Evolutionary conservation across 2,113 vertebrate genomes (phyloP).

Genomic region (Carettochelys insculpta): DNA sequence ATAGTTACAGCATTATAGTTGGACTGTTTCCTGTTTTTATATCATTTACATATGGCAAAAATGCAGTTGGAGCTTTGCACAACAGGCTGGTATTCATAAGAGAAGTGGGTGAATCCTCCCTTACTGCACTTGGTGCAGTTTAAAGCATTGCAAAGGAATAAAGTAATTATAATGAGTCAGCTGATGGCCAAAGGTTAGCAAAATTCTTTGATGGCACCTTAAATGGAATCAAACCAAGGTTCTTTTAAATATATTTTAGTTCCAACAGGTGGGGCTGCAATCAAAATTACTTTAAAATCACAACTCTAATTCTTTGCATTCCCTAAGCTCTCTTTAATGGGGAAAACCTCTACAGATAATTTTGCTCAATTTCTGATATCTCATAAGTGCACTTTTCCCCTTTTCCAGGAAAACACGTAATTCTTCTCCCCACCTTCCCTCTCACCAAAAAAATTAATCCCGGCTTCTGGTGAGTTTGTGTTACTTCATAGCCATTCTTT

Average conservation of each 20-base stretch:
- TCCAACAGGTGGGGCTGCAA: background rate
- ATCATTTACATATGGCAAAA: background rate
- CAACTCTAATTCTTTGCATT: accelerated
- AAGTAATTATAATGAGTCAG: background rate
- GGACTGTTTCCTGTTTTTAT: background rate
- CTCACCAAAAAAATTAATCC: background rate
- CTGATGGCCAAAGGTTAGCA: background rate
- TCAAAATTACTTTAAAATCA: background rate
- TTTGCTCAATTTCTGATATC: background rate
- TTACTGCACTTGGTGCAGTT: background rate
- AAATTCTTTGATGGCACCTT: background rate
- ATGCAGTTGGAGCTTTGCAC: background rate
- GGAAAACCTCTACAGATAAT: background rate
- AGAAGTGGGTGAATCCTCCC: background rate
- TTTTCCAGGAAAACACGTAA: background rate
- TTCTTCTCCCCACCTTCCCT: background rate
- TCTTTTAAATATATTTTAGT: background rate
- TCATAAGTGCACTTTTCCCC: accelerated
- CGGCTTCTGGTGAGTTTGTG: background rate
- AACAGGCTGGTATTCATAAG: background rate
- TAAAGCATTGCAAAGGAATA: background rate
- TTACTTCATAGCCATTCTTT: background rate
- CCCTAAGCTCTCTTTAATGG: background rate
- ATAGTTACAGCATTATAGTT: background rate
- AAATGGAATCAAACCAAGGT: background rate